These are phyloP conservation scores for Coelinius sp. DNA, from an alignment of 2,888 invertebrate species.

Conservation along the genomic window DNA sequence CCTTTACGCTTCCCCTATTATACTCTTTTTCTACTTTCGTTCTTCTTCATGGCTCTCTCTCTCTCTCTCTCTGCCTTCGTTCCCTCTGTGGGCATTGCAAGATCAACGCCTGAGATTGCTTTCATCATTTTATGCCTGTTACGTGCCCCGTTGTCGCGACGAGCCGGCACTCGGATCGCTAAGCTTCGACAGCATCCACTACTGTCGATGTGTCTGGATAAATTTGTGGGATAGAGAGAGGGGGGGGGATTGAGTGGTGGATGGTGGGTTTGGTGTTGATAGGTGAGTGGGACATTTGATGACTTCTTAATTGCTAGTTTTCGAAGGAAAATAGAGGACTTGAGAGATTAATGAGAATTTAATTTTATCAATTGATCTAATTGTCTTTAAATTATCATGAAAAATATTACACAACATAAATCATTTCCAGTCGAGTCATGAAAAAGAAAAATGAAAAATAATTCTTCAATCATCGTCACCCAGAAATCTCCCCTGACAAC, in stretches of 20 bases:
- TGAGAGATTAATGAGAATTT: no score
- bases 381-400: no score
- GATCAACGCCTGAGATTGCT: slow-evolving; percentile 61
- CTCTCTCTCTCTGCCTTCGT: slow-evolving; percentile 28
- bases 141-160: slow-evolving; percentile 52
- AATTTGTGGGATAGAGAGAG: not conserved
- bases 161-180: slow-evolving; percentile 45
- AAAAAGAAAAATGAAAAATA: not conserved
- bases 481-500: not conserved
- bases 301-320: not conserved
- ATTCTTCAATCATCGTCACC: not conserved
- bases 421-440: no score
- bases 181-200: slow-evolving; percentile 51
- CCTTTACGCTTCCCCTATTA: slow-evolving; percentile 21
- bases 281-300: not conserved
- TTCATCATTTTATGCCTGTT: slow-evolving; percentile 63
- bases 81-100: slow-evolving; percentile 46
- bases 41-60: not conserved
- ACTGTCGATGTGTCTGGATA: slow-evolving; percentile 5
- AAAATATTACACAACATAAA: no score
- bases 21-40: slow-evolving; percentile 6
- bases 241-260: not conserved
- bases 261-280: not conserved
- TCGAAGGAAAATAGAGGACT: not conserved
- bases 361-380: no score